Evolutionary conservation across 2,797 vertebrate genomes (phyloP).

Genomic region (Moxostoma hubbsi): DNA sequence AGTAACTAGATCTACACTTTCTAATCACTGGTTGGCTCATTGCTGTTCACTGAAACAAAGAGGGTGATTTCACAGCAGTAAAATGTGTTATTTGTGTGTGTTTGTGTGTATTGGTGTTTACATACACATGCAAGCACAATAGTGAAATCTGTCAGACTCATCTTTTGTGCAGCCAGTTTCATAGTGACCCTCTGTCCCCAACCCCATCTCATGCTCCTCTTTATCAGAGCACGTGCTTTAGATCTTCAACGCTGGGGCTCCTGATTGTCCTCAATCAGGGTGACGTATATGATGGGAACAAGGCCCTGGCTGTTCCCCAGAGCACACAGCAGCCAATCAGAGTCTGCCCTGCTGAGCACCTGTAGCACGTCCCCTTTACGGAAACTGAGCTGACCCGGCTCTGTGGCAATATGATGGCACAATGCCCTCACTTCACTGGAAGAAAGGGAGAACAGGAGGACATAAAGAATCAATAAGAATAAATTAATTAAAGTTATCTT

Average conservation of each 20-base stretch:
- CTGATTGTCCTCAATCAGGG: conserved; percentile 73
- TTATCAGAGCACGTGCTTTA: background rate
- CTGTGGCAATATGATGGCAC: conserved; percentile 90
- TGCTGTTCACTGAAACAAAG: conserved; percentile 29
- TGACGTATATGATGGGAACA: conserved; percentile 92
- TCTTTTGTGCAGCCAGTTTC: conserved; percentile 12
- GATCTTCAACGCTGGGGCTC: conserved; percentile 35
- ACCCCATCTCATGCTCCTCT: conserved; percentile 10
- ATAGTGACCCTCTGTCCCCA: conserved; percentile 11
- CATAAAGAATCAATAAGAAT: background rate
- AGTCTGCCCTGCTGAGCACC: conserved; percentile 82
- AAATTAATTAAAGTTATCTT: background rate
- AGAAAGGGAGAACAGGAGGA: conserved; percentile 9
- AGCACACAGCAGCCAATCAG: conserved; percentile 89
- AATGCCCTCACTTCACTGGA: conserved; percentile 87
- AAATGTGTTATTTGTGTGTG: conserved; percentile 34
- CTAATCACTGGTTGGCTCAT: conserved; percentile 34
- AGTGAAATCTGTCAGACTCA: conserved; percentile 26
- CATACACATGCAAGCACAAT: conserved; percentile 59
- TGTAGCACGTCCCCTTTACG: conserved; percentile 86
- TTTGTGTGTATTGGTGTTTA: conserved; percentile 51
- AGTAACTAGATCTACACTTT: conserved; percentile 32
- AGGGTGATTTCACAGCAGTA: conserved; percentile 16
- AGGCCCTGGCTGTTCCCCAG: conserved; percentile 81
- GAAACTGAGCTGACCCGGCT: conserved; percentile 92